Percentiles rank a stretch among this genome's conserved stretches.
phyloP scores from a whole-genome alignment of 2,797 vertebrate genomes.

The Sardinella longiceps region DNA sequence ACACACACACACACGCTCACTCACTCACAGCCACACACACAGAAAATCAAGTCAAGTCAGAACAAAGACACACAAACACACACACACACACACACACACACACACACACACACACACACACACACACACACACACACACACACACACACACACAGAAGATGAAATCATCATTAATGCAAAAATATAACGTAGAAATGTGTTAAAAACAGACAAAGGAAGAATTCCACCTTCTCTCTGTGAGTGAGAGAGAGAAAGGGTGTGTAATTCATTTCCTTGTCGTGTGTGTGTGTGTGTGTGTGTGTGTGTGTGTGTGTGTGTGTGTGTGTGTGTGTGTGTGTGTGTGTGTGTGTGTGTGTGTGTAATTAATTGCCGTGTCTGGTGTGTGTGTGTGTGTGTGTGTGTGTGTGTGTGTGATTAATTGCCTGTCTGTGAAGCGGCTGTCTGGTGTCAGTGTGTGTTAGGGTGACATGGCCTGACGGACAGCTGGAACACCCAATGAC shows the following conservation, averaged over 20 bases:
- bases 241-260: too few relatives aligned
- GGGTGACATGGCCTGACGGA: conserved; percentile 76
- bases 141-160: too few relatives aligned
- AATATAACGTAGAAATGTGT: too few relatives aligned
- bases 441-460: conserved; percentile 78
- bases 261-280: too few relatives aligned
- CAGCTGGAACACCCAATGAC: conserved; percentile 72
- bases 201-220: too few relatives aligned
- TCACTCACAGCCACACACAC: conserved; percentile 26
- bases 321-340: neutral
- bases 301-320: neutral
- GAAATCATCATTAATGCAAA: too few relatives aligned
- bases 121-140: neutral
- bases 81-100: neutral
- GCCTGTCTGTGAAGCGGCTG: conserved; percentile 35
- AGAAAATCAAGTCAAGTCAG: too few relatives aligned
- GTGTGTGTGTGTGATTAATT: neutral
- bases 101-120: neutral
- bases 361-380: neutral
- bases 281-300: too few relatives aligned
- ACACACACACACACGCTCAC: conserved; percentile 35
- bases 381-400: neutral
- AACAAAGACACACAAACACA: neutral
- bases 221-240: too few relatives aligned
- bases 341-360: neutral